Conservation (phyloP, 1,140 invertebrate genomes). For the Hestina assimilis region DNA sequence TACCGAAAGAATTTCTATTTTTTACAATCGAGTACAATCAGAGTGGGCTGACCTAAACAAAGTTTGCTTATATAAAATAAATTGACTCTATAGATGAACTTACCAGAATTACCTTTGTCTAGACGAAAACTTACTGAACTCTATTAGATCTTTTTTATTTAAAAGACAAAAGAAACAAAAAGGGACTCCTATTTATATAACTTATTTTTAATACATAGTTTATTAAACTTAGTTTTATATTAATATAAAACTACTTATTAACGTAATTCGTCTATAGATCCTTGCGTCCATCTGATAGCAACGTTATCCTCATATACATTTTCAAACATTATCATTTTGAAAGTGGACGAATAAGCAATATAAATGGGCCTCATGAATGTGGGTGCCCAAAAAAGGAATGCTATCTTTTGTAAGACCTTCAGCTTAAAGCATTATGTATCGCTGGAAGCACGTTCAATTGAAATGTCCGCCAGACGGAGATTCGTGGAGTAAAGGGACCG, state of each 20-base stretch:
- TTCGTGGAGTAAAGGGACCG: slow-evolving; percentile 20
- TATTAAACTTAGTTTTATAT: too few species aligned
- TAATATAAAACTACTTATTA: too few species aligned
- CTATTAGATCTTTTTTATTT: slow-evolving; percentile 9
- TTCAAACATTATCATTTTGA: too few species aligned
- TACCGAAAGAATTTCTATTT: too few species aligned
- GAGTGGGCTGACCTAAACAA: slow-evolving; percentile 62
- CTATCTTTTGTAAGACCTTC: slow-evolving; percentile 22
- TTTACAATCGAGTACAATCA: too few species aligned
- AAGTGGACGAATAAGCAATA: slow-evolving; percentile 15
- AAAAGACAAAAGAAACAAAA: slow-evolving; percentile 7
- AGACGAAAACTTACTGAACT: slow-evolving; percentile 9
- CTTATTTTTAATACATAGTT: too few species aligned
- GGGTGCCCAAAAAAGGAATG: slow-evolving; percentile 14
- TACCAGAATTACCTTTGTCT: slow-evolving; percentile 51
- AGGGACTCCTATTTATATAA: slow-evolving; percentile 4
- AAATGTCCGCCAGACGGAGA: slow-evolving; percentile 23
- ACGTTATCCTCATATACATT: too few species aligned
- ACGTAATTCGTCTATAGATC: too few species aligned
- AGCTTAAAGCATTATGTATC: slow-evolving; percentile 26
- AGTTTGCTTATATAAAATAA: slow-evolving; percentile 58
- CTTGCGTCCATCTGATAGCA: too few species aligned
- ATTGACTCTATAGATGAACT: slow-evolving; percentile 48
- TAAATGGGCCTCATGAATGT: slow-evolving; percentile 16
- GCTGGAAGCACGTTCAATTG: slow-evolving; percentile 25